phyloP scores from a whole-genome alignment of 2,113 vertebrate genomes.

The Amphiprion percula region DNA sequence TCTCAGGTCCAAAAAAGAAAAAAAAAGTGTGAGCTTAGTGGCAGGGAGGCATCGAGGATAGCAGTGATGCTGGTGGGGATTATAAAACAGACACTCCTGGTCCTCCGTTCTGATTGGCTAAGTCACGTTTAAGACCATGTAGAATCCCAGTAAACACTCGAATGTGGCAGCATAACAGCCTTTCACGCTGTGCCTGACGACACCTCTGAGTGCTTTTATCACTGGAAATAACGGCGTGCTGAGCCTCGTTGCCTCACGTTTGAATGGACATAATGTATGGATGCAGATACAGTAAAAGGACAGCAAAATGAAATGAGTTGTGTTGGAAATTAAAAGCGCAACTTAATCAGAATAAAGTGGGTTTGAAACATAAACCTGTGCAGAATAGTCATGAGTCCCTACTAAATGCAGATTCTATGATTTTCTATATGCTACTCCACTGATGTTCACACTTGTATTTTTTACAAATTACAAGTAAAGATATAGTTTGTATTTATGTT shows the following conservation, averaged over 20 bases:
- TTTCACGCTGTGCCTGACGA: constrained; percentile 17
- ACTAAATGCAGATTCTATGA: neutral
- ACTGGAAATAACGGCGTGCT: neutral
- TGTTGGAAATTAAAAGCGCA: neutral
- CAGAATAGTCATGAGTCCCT: neutral
- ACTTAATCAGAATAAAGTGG: neutral
- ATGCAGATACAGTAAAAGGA: constrained; percentile 7
- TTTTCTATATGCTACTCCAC: too few relatives aligned
- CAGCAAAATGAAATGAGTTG: neutral
- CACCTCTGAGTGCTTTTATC: constrained; percentile 27
- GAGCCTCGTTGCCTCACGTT: constrained; percentile 29
- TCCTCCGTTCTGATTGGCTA: constrained; percentile 4
- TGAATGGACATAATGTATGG: constrained; percentile 18
- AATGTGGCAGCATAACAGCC: constrained; percentile 3
- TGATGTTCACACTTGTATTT: neutral
- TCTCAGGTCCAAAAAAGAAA: constrained; percentile 7
- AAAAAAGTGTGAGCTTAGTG: neutral
- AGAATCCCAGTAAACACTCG: constrained; percentile 17
- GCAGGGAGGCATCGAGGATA: neutral
- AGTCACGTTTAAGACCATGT: constrained; percentile 23
- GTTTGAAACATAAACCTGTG: neutral
- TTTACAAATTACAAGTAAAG: too few relatives aligned
- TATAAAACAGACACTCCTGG: neutral
- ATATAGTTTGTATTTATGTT: too few relatives aligned
- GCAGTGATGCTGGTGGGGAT: constrained; percentile 10